Conservation (phyloP, 2,888 invertebrate genomes). For the Calameuta pallipes region DNA sequence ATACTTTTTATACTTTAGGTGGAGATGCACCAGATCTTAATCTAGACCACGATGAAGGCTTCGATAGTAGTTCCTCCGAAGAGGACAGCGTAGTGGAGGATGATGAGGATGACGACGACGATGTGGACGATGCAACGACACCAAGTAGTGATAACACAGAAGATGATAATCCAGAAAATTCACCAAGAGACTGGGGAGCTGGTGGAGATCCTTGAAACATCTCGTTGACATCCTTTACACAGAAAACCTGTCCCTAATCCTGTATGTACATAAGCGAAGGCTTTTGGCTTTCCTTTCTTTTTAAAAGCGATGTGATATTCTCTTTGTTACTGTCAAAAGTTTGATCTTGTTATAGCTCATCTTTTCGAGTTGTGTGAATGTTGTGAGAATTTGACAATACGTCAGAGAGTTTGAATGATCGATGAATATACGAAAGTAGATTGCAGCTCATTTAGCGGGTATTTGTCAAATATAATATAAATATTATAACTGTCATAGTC, state of each 20-base stretch:
- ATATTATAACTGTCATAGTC: background rate
- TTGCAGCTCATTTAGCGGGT: background rate
- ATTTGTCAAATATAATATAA: background rate
- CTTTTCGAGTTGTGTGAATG: background rate
- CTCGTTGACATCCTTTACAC: background rate
- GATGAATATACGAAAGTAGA: background rate
- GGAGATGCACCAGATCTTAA: conserved; percentile 21
- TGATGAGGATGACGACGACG: conserved; percentile 25
- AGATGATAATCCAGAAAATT: conserved; percentile 11
- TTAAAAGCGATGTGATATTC: background rate
- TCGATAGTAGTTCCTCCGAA: conserved; percentile 43
- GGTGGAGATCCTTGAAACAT: conserved; percentile 21
- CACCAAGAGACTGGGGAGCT: conserved; percentile 16
- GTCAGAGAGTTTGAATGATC: background rate
- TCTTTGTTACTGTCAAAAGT: background rate
- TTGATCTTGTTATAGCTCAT: background rate
- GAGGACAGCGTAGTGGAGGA: conserved; percentile 30
- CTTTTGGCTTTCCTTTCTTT: background rate
- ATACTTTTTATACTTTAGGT: conserved; percentile 17
- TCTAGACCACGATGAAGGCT: conserved; percentile 35
- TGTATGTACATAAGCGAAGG: background rate
- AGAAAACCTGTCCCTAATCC: background rate
- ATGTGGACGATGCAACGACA: conserved; percentile 25
- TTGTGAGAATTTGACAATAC: background rate
- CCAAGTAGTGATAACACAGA: conserved; percentile 16